Evolutionary conservation across 1,140 invertebrate genomes (phyloP).

Genomic region (silkworm (Bombyx mori)): DNA sequence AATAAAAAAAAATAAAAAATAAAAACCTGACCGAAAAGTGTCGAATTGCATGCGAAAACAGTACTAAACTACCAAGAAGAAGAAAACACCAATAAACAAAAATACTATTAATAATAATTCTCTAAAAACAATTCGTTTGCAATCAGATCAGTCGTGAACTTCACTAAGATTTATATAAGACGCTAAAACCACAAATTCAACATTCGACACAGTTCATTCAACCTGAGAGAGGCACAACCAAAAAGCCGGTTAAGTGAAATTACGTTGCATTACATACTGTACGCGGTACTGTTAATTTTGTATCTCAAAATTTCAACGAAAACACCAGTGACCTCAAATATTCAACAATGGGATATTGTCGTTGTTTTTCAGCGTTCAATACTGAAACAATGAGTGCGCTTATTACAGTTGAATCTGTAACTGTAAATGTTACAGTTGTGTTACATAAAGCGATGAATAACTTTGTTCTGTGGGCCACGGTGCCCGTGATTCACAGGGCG

Average conservation of each 20-base stretch:
- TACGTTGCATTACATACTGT: conserved; percentile 3
- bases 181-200: no score
- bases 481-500: conserved; percentile 28
- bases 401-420: conserved; percentile 47
- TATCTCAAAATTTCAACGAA: conserved; percentile 9
- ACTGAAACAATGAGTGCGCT: conserved; percentile 44
- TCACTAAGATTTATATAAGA: no score
- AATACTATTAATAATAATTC: no score
- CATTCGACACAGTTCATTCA: no score
- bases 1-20: no score
- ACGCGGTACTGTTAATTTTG: conserved; percentile 6
- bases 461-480: conserved; percentile 19
- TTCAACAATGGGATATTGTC: conserved; percentile 30
- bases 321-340: conserved; percentile 37
- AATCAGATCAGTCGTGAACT: no score
- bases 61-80: no score
- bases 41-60: no score
- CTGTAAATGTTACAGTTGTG: conserved; percentile 59
- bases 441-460: conserved; percentile 54
- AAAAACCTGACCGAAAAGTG: no score
- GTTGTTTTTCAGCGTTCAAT: conserved; percentile 31
- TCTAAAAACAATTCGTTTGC: no score
- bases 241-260: conserved; percentile 1
- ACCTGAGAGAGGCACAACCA: background rate
- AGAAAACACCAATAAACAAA: no score